These are phyloP conservation scores for Stegodyphus mimosarum DNA, from an alignment of 1,140 invertebrate genomes.

Conservation along the genomic window DNA sequence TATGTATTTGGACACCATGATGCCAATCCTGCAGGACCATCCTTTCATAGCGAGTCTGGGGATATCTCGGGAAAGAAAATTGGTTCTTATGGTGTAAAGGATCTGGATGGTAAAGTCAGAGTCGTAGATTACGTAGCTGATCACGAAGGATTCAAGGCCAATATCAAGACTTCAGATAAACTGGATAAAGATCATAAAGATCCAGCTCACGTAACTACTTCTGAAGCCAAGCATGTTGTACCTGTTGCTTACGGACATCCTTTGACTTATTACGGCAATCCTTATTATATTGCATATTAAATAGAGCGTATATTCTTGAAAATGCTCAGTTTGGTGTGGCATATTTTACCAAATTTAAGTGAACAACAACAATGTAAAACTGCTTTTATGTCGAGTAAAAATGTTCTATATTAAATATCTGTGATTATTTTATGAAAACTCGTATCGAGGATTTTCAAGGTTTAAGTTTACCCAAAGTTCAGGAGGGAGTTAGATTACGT, in stretches of 20 bases:
- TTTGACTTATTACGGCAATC: not conserved
- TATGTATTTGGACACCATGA: conserved; percentile 44
- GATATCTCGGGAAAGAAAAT: conserved; percentile 51
- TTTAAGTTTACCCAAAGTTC: no score
- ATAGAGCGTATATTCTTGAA: no score
- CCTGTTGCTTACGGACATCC: conserved; percentile 7
- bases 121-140: conserved; percentile 66
- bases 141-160: conserved; percentile 55
- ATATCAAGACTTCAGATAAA: conserved; percentile 41
- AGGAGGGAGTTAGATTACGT: no score
- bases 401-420: no score
- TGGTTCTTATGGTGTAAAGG: conserved; percentile 64
- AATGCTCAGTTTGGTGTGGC: no score
- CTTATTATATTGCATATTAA: not conserved
- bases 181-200: conserved; percentile 17
- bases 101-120: conserved; percentile 62
- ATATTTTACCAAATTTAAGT: no score
- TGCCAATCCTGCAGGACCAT: not conserved
- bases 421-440: no score
- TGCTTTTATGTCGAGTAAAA: no score
- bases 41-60: conserved; percentile 46
- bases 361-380: no score
- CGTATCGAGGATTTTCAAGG: no score
- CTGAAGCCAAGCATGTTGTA: not conserved
- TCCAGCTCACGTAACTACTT: conserved; percentile 12